Evolutionary conservation across 2,797 vertebrate species (phyloP).

Genomic region (Coccyzus lansbergi): DNA sequence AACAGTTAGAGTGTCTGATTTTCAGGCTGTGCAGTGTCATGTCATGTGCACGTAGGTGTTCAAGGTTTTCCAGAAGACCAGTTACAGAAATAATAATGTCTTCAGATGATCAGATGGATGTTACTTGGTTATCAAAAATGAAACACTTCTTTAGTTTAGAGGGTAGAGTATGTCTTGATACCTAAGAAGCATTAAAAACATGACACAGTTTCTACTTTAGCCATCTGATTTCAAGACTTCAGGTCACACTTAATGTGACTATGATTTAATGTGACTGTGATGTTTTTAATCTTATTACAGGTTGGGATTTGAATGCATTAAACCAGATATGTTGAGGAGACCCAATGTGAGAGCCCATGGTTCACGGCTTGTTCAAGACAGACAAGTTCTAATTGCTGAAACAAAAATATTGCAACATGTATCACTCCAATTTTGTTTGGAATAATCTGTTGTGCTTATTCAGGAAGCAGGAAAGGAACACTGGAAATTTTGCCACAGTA

Average conservation of each 20-base stretch:
- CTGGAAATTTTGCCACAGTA: not conserved
- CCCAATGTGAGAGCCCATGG: not conserved
- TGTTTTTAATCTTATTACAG: not conserved
- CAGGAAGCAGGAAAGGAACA: not conserved
- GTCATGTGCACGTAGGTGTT: not conserved
- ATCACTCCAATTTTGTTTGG: not conserved
- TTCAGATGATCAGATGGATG: not conserved
- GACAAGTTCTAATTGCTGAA: not conserved
- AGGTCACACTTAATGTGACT: not conserved
- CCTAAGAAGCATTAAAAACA: not conserved
- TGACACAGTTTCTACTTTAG: not conserved
- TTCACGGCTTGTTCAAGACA: not conserved
- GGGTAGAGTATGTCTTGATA: not conserved
- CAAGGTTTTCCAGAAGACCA: not conserved
- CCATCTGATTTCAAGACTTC: not conserved
- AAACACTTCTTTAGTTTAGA: not conserved
- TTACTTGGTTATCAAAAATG: not conserved
- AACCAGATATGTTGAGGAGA: not conserved
- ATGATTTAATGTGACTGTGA: not conserved
- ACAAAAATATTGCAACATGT: not conserved
- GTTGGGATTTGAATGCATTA: not conserved
- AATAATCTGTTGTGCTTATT: not conserved
- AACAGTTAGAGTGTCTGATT: not conserved
- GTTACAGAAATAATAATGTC: not conserved
- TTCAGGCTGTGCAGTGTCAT: not conserved